phyloP scores from a whole-genome alignment of 2,113 vertebrate genomes.

The Probosciger aterrimus region DNA sequence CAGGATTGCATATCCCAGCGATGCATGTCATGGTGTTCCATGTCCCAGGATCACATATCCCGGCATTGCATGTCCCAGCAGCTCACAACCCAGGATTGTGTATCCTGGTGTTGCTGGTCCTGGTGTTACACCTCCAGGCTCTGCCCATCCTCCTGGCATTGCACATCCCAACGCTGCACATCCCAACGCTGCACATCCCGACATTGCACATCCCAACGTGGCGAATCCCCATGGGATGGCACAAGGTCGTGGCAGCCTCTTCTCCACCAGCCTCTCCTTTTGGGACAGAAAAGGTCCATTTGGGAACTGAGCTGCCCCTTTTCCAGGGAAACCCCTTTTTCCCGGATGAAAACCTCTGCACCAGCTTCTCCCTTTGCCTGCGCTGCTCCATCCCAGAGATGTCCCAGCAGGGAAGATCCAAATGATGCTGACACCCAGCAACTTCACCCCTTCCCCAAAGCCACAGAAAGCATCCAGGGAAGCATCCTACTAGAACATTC shows the following conservation, averaged over 20 bases:
- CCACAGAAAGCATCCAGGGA: not conserved
- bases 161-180: fast-evolving
- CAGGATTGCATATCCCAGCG: fast-evolving
- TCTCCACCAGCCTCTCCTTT: not conserved
- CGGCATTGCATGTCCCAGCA: not conserved
- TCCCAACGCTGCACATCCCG: not conserved
- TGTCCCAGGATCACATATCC: no score
- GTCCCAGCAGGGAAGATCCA: not conserved
- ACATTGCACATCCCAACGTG: not conserved
- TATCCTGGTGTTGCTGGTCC: not conserved
- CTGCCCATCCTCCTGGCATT: not conserved
- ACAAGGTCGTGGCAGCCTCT: not conserved
- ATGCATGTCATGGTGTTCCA: fast-evolving
- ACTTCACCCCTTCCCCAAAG: not conserved
- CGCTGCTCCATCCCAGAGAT: not conserved
- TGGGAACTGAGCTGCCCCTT: not conserved
- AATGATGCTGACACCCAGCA: fast-evolving
- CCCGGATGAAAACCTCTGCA: not conserved
- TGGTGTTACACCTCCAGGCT: not conserved
- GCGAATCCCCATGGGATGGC: not conserved
- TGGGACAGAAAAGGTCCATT: not conserved
- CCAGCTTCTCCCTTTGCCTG: not conserved
- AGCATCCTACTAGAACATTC: not conserved
- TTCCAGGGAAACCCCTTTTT: not conserved
- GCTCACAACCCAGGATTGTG: not conserved